Evolutionary conservation across 2,888 invertebrate species (phyloP), one percentile per base, ranked within the genome.

Genomic region (Sialis fuliginosa): DNA sequence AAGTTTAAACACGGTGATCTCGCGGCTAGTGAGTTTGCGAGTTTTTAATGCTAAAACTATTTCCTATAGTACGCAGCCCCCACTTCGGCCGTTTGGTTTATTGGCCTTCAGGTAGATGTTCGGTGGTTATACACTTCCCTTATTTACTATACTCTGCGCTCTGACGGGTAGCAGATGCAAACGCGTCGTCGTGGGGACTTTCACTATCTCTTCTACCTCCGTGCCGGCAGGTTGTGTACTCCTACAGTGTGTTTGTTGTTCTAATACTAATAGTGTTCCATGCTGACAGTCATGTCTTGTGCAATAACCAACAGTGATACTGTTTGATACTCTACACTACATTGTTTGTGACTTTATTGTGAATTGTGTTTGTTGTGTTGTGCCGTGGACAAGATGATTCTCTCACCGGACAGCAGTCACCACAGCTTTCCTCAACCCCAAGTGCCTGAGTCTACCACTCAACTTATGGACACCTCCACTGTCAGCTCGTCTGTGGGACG

Each of bases 1-100:
- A 78, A 76, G 73, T 78, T 79, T 75, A 80, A 72, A 77, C 78
- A 74, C 77, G 77, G 75, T 75, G 79, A 79, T 79, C 77, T 74
- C 77, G 63, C 57, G 58, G 60, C 62, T 64, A 60, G 64, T 62
- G 65, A 68, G 61, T 66, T 68, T 70, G 68, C 68, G 68, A 22
- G 65, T 67, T 65, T 68, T 67, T 68, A 59, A 58, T 57, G 54
- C 58, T 70, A 70, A 40, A 40, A 40, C 39, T 46, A 47, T 47
- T 47, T 47, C 47, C 47, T 47, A 22, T 47, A 48, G 48, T 45
- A 51, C 50, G 48, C 50, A 51, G 48, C 52, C 41, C 58, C 57
- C 45, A 37, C 45, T 35, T 33, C 32, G 30, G 33, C 30, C 42
- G 31, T 41, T 47, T 44, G 44, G 39, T 47, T 22, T 37, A 42